Percentiles rank a stretch among this genome's conserved stretches.
Evolutionary conservation across 2,113 vertebrate species (phyloP).

Genomic region (Melanerpes aurifrons): DNA sequence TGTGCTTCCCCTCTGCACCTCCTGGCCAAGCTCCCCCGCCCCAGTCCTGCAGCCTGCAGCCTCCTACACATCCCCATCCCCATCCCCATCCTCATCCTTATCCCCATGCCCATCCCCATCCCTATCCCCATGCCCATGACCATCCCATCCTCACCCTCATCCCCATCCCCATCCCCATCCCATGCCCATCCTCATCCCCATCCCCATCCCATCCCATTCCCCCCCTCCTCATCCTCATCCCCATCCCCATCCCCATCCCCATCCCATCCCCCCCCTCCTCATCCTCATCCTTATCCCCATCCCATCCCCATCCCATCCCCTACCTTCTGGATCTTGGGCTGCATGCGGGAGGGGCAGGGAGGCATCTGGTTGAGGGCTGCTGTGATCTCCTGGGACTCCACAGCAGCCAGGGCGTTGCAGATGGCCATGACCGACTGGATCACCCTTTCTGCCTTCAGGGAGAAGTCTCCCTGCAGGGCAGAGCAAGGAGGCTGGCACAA

Average conservation of each 20-base stretch:
- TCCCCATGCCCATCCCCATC: too few species aligned
- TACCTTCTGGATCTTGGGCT: slow-evolving; percentile 94
- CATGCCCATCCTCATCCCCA: too few species aligned
- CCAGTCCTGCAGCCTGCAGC: background rate
- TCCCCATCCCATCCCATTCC: too few species aligned
- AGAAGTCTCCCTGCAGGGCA: slow-evolving; percentile 81
- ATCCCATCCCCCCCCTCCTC: too few species aligned
- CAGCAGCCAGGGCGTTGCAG: slow-evolving; percentile 89
- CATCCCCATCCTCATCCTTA: too few species aligned
- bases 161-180: too few species aligned
- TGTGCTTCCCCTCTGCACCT: background rate
- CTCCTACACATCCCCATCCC: accelerated
- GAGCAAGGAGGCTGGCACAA: background rate
- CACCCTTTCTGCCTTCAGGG: slow-evolving; percentile 87
- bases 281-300: too few species aligned
- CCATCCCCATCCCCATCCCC: too few species aligned
- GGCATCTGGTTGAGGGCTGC: slow-evolving; percentile 91
- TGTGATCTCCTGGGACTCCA: slow-evolving; percentile 93
- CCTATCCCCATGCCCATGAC: too few species aligned
- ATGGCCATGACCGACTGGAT: slow-evolving; percentile 95
- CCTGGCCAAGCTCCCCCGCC: background rate
- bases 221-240: too few species aligned
- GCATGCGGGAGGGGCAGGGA: slow-evolving; percentile 92
- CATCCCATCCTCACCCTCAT: too few species aligned
- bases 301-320: too few species aligned